phyloP scores from a whole-genome alignment of 2,797 vertebrate genomes.

The Kryptopterus vitreolus region DNA sequence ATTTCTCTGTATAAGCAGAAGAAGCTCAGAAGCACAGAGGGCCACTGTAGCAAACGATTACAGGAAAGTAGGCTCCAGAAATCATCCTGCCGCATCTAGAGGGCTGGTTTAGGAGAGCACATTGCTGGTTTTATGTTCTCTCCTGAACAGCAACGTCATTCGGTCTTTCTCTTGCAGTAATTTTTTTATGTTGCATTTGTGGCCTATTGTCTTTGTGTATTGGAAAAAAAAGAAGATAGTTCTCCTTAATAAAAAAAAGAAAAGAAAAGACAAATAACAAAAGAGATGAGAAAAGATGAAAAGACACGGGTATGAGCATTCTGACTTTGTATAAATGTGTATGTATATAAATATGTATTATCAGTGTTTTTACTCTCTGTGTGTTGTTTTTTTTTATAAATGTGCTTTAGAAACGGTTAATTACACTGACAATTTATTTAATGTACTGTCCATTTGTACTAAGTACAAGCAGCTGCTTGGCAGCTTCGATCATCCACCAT shows the following conservation, averaged over 20 bases:
- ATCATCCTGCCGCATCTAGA: conserved; percentile 46
- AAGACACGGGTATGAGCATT: conserved; percentile 88
- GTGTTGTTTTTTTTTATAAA: conserved; percentile 30
- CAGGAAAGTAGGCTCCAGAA: conserved; percentile 48
- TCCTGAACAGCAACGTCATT: conserved; percentile 74
- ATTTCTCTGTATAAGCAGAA: conserved; percentile 46
- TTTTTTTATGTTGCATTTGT: conserved; percentile 58
- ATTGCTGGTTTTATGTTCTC: conserved; percentile 68
- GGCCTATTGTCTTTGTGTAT: conserved; percentile 51
- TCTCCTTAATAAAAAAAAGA: conserved; percentile 60
- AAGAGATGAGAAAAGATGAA: conserved; percentile 78
- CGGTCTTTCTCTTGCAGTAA: conserved; percentile 48
- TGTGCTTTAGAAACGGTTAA: background rate
- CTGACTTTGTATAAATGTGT: conserved; percentile 89
- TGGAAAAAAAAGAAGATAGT: conserved; percentile 42
- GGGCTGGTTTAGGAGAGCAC: conserved; percentile 55
- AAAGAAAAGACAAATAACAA: conserved; percentile 65
- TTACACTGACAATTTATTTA: conserved; percentile 13
- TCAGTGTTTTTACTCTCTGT: conserved; percentile 63
- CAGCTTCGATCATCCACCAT: background rate
- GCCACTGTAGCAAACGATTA: conserved; percentile 51
- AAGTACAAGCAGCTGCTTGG: conserved; percentile 3
- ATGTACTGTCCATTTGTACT: background rate
- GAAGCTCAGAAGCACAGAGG: conserved; percentile 40
- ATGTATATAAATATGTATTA: conserved; percentile 90